phyloP scores from a whole-genome alignment of 2,888 invertebrate species.

The Mythimna ferrago region DNA sequence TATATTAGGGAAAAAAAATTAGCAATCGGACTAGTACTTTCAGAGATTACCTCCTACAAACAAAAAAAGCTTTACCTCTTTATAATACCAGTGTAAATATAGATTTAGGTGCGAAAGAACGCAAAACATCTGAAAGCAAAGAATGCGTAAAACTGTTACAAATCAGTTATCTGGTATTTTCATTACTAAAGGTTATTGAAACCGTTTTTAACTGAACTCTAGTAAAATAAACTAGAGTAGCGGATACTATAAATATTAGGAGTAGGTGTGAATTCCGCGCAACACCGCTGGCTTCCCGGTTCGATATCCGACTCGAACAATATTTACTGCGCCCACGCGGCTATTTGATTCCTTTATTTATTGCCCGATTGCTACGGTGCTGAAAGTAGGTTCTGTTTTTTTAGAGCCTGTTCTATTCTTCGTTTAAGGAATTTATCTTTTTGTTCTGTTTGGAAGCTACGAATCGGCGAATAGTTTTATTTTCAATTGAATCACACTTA shows the following conservation, averaged over 20 bases:
- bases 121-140: neutral
- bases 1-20: too few relatives aligned
- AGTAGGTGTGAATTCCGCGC: conserved; percentile 52
- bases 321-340: conserved; percentile 51
- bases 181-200: conserved; percentile 42
- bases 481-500: too few relatives aligned
- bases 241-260: conserved; percentile 54
- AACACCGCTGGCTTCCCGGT: conserved; percentile 54
- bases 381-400: conserved; percentile 30
- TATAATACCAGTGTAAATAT: too few relatives aligned
- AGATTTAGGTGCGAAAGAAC: neutral
- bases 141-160: neutral
- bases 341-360: conserved; percentile 40
- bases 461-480: neutral
- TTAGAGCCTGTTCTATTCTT: neutral
- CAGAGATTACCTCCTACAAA: too few relatives aligned
- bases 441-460: neutral
- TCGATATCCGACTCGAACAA: conserved; percentile 55
- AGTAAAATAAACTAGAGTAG: conserved; percentile 45
- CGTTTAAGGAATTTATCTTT: neutral
- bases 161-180: neutral
- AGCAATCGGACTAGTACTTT: too few relatives aligned
- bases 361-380: neutral
- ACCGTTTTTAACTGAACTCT: conserved; percentile 44
- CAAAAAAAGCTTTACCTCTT: too few relatives aligned